Base-by-base conservation (phyloP, 2,888 invertebrate species). In the Leucoptera coffeella region DNA sequence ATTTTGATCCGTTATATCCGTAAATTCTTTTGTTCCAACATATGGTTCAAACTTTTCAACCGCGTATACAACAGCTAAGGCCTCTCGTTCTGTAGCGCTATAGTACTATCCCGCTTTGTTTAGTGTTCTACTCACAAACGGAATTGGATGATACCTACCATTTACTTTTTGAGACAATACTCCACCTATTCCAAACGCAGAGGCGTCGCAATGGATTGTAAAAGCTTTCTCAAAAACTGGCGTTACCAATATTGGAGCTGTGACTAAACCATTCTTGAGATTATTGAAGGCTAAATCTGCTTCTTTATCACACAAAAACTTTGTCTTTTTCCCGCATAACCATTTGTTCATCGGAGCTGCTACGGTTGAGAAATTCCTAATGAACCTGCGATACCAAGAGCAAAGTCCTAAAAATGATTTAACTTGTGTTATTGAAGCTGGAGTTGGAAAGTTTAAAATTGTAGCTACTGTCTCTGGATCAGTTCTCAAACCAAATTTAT, bases 11-110 rank as follows among this genome's bases (percentile, higher is more conserved):
- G 41, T 41, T 12, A 30, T 38, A 0, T 42, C 36, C 1, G 32
- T 35, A 14, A 39, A 39, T 0, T 21, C 12, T 9, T 27, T 19
- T 1, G 36, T 41, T 8, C 40, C 41, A 1, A 41, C 5, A 27
- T 38, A 39, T 26, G 38, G 38, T 1, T 39, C 30, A 40, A 38
- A 44, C 10, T 42, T 38, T 23, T 43, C 42, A 0, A 43, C 10
- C 2, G 42, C 43, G 1, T 12, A 13, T 1, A 43, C 14, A 0
- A 42, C 42, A 2, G 42, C 42, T 1, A 44, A 19, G 0, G 40
- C 24, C 22, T 44, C 43, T 0, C 41, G 23, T 27, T 46, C 44
- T 0, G 44, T 43, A 1, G 32, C 26, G 12, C 39, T n/a, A n/a
- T n/a, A n/a, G n/a, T n/a, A n/a, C n/a, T n/a, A n/a, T n/a, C n/a